Percentiles rank a stretch among this genome's conserved stretches.
These are phyloP conservation scores for Drosophila nr. fundita DNA, from an alignment of 2,888 invertebrate genomes.

Conservation along the genomic window DNA sequence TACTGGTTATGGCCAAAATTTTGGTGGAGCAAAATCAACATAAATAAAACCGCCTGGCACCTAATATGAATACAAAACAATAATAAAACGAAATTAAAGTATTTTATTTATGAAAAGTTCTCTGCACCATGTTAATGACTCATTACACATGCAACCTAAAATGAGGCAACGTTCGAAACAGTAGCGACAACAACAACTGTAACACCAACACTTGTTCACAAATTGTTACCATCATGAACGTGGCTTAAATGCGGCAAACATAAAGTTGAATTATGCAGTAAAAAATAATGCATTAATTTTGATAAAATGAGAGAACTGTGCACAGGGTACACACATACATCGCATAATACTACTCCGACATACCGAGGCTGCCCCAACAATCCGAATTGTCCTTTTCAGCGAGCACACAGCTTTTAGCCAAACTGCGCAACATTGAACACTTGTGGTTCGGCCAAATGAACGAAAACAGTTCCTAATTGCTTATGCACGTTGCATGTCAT, in stretches of 20 bases:
- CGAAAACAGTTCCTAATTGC: conserved; percentile 20
- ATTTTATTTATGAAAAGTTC: conserved; percentile 42
- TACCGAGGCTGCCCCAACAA: neutral
- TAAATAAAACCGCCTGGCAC: conserved; percentile 74
- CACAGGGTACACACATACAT: conserved; percentile 43
- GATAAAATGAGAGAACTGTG: conserved; percentile 51
- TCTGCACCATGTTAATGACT: conserved; percentile 77
- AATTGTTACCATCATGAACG: conserved; percentile 73
- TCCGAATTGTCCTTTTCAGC: neutral
- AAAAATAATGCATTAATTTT: conserved; percentile 74
- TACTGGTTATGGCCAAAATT: conserved; percentile 25
- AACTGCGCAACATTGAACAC: conserved; percentile 13
- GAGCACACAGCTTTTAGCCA: conserved; percentile 1
- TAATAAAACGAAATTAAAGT: conserved; percentile 47
- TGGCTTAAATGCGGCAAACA: conserved; percentile 78
- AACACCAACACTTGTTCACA: conserved; percentile 53
- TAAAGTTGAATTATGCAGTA: conserved; percentile 76
- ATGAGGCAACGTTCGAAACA: conserved; percentile 40
- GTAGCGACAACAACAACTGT: conserved; percentile 5
- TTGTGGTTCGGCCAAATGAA: conserved; percentile 23
- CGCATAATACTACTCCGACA: neutral
- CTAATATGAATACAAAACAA: conserved; percentile 71
- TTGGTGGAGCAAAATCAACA: conserved; percentile 55
- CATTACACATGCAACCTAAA: conserved; percentile 77
- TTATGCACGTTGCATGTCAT: conserved; percentile 22